phyloP scores from a whole-genome alignment of 2,797 vertebrate species.

The Cirrhinus molitorella region DNA sequence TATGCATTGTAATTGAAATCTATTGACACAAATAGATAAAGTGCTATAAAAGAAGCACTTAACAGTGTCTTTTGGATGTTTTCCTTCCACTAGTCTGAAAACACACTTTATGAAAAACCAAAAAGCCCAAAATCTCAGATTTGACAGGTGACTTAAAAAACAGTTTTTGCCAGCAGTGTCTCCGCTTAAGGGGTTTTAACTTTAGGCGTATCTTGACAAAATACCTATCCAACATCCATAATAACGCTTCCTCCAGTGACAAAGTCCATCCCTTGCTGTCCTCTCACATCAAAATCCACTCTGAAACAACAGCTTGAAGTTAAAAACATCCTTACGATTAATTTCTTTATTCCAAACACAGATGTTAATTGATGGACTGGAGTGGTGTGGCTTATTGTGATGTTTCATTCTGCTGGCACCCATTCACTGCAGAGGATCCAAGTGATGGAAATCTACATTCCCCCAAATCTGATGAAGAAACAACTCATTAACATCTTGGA shows the following conservation, averaged over 20 bases:
- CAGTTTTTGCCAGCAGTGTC: too few relatives aligned
- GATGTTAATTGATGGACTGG: not conserved
- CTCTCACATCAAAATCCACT: not conserved
- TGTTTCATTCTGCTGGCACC: not conserved
- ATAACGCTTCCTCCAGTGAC: not conserved
- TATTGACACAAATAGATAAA: too few relatives aligned
- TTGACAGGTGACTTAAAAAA: too few relatives aligned
- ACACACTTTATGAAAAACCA: too few relatives aligned
- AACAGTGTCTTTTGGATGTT: too few relatives aligned
- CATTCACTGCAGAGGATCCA: not conserved
- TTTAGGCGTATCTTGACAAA: not conserved
- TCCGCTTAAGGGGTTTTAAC: too few relatives aligned
- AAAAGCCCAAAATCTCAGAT: too few relatives aligned
- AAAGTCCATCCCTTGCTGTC: not conserved
- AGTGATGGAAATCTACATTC: not conserved
- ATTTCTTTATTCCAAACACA: not conserved
- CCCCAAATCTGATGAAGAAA: not conserved
- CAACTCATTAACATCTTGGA: not conserved
- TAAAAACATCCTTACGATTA: too few relatives aligned
- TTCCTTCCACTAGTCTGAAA: too few relatives aligned
- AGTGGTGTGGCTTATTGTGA: not conserved
- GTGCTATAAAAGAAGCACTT: too few relatives aligned
- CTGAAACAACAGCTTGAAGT: not conserved
- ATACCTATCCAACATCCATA: not conserved
- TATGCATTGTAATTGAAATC: too few relatives aligned